Evolutionary conservation across 1,140 invertebrate species (phyloP).

Genomic region (Mizuhopecten yessoensis): DNA sequence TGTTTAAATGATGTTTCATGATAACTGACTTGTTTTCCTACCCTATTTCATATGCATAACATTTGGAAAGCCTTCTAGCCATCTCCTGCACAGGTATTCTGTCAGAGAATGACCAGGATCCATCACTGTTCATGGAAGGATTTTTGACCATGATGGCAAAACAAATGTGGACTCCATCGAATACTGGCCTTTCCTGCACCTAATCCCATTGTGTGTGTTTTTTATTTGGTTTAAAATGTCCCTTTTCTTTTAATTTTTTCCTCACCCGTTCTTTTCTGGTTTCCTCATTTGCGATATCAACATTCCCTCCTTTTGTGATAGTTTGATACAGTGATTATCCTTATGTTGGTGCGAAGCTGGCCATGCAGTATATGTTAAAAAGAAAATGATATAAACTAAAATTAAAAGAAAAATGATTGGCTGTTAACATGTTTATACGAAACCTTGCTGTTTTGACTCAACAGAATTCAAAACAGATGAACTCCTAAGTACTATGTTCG

Average conservation of each 20-base stretch:
- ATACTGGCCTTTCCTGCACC: slow-evolving; percentile 55
- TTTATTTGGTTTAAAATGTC: neutral
- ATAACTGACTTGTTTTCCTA: slow-evolving; percentile 45
- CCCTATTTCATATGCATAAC: slow-evolving; percentile 51
- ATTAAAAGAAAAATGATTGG: no score
- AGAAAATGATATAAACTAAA: neutral
- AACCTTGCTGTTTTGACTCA: neutral
- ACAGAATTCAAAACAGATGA: neutral
- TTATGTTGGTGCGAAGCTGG: neutral
- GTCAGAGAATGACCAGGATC: slow-evolving; percentile 61
- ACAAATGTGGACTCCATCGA: slow-evolving; percentile 47
- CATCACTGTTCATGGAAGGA: slow-evolving; percentile 79
- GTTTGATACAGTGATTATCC: neutral
- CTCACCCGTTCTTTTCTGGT: neutral
- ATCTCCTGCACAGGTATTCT: slow-evolving; percentile 69
- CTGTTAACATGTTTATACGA: neutral
- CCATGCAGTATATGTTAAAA: neutral
- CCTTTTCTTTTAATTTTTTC: slow-evolving; percentile 24
- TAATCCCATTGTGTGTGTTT: slow-evolving; percentile 44
- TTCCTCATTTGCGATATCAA: slow-evolving; percentile 30
- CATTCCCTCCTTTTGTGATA: neutral
- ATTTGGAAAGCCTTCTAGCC: slow-evolving; percentile 76
- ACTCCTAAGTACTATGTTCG: neutral
- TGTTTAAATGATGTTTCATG: slow-evolving; percentile 37
- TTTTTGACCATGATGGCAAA: slow-evolving; percentile 82